Evolutionary conservation across 2,888 invertebrate genomes (phyloP), one percentile per base, ranked within the genome.

Genomic region (Aporophyla nigra): DNA sequence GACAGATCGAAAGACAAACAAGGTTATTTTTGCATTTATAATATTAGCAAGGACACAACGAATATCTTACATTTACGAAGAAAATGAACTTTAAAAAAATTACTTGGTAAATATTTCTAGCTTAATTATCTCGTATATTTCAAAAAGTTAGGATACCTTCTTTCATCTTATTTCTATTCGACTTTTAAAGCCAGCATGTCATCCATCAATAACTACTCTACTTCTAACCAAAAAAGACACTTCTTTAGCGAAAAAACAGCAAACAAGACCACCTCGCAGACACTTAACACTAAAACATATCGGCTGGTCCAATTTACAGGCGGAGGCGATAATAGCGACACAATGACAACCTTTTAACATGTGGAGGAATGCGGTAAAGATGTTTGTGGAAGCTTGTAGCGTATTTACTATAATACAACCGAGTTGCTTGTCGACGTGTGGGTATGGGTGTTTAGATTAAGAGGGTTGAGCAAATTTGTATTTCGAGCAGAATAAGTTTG

Each of bases 221-320:
- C 14, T 69, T 77, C 43, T 33, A 0, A 12, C 14, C 10, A 77
- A 83, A 78, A 70, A 59, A n/a, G 3, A 61, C 0, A 43, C 9
- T 16, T 40, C 12, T 51, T 33, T 10, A 62, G 72, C 74, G 0
- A 79, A 85, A 82, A 75, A 78, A 67, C 72, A 58, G 79, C 80
- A 82, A 82, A 86, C 72, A 83, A 77, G 90, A 89, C 90, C 90
- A 91, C 92, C 92, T 71, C 82, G 78, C 78, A 82, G 81, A 80
- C 91, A 92, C 91, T 93, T 93, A 92, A 88, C 93, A 91, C 90
- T 79, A 83, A 82, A 88, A 88, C 83, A 84, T 82, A 87, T 86
- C 80, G 83, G 66, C 56, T 76, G 82, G 80, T 82, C 89, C 89
- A 92, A 93, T 93, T 93, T 78, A 92, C 93, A 89, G 77, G 85